Conservation (phyloP, 1,140 invertebrate genomes). For the Delia radicum region DNA sequence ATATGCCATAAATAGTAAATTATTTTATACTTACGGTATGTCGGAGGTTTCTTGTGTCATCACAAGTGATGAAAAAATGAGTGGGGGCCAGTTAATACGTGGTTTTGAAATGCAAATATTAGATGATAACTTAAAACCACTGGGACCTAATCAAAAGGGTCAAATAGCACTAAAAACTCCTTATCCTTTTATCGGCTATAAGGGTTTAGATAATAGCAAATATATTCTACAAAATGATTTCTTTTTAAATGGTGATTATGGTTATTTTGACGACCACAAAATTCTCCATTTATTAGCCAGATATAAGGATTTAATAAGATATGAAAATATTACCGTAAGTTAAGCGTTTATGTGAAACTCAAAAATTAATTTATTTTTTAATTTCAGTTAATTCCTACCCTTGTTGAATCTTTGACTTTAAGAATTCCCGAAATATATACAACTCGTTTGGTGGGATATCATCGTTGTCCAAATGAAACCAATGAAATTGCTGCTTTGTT, state of each 20-base stretch:
- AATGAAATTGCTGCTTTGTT: conserved; percentile 11
- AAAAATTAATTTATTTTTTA: neutral
- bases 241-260: conserved; percentile 22
- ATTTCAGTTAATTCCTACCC: conserved; percentile 11
- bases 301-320: neutral
- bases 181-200: neutral
- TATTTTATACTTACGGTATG: conserved; percentile 13
- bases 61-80: neutral
- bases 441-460: neutral
- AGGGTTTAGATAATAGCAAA: neutral
- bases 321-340: neutral
- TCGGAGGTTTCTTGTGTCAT: conserved; percentile 8
- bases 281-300: neutral
- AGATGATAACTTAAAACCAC: neutral
- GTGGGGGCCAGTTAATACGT: neutral
- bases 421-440: neutral
- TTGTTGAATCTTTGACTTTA: neutral
- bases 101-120: conserved; percentile 1
- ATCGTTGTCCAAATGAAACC: neutral
- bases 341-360: neutral
- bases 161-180: neutral
- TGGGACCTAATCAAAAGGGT: neutral
- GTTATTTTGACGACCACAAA: neutral
- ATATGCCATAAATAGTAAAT: neutral
- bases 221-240: neutral